phyloP scores from a whole-genome alignment of 2,113 vertebrate genomes.

The Lophotis ruficrista region DNA sequence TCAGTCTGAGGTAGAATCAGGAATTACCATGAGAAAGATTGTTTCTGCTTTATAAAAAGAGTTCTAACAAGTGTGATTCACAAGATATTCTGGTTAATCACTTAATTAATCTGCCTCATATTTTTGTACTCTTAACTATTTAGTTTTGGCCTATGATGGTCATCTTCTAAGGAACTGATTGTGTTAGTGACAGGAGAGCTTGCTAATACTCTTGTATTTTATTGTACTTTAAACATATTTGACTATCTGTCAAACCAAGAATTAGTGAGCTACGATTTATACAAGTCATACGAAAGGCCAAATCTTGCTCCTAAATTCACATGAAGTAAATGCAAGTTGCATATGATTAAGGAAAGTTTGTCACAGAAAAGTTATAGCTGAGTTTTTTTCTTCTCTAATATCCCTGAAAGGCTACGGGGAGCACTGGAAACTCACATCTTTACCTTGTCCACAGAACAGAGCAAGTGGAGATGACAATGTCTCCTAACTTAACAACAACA shows the following conservation, averaged over 20 bases:
- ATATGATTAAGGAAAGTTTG: background rate
- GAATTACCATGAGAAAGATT: background rate
- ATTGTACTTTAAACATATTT: background rate
- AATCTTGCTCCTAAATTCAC: background rate
- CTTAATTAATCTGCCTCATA: background rate
- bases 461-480: background rate
- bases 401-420: background rate
- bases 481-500: background rate
- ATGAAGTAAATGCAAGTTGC: background rate
- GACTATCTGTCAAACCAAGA: background rate
- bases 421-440: background rate
- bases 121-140: background rate
- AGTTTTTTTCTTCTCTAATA: background rate
- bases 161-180: background rate
- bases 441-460: background rate
- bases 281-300: background rate
- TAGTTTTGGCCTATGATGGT: background rate
- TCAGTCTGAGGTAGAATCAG: background rate
- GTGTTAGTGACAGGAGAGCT: background rate
- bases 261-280: background rate
- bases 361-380: background rate
- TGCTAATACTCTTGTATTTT: background rate
- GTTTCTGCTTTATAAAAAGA: background rate
- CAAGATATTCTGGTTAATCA: background rate
- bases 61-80: background rate